Evolutionary conservation across 2,888 invertebrate species (phyloP).

Genomic region (Sphaerophoria taeniata): DNA sequence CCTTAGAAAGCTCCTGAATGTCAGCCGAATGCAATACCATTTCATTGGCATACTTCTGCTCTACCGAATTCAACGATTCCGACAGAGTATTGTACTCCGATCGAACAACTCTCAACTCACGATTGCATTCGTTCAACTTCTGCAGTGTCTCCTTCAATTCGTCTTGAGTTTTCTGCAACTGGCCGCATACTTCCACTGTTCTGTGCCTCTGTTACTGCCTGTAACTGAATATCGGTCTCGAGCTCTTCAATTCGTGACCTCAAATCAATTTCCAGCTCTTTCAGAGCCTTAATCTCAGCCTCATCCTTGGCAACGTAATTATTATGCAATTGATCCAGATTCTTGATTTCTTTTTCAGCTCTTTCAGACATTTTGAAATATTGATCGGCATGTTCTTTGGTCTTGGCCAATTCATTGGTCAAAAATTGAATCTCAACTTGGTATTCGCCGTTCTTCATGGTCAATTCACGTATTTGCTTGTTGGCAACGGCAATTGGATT

Average conservation of each 20-base stretch:
- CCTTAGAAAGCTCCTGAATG: slow-evolving; percentile 86
- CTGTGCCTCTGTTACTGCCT: slow-evolving; percentile 86
- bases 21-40: slow-evolving; percentile 91
- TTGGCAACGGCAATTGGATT: slow-evolving; percentile 86
- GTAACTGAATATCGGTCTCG: slow-evolving; percentile 88
- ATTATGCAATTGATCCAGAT: slow-evolving; percentile 85
- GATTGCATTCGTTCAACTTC: slow-evolving; percentile 85
- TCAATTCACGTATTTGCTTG: slow-evolving; percentile 88
- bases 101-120: slow-evolving; percentile 86
- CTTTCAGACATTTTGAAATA: slow-evolving; percentile 93
- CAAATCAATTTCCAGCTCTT: slow-evolving; percentile 83
- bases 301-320: slow-evolving; percentile 86
- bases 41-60: slow-evolving; percentile 91
- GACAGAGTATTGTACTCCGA: slow-evolving; percentile 86
- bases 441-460: slow-evolving; percentile 86
- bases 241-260: slow-evolving; percentile 87
- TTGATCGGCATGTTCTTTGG: slow-evolving; percentile 91
- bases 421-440: slow-evolving; percentile 87
- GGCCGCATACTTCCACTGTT: slow-evolving; percentile 83
- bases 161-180: slow-evolving; percentile 85
- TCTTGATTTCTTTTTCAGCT: slow-evolving; percentile 90
- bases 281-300: slow-evolving; percentile 84
- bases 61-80: slow-evolving; percentile 87
- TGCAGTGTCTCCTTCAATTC: slow-evolving; percentile 86
- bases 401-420: slow-evolving; percentile 87